A percentile compares a stretch with the other conserved stretches of the same genome.
Conservation (phyloP, 2,113 vertebrate genomes). For the Hiodon alosoides region DNA sequence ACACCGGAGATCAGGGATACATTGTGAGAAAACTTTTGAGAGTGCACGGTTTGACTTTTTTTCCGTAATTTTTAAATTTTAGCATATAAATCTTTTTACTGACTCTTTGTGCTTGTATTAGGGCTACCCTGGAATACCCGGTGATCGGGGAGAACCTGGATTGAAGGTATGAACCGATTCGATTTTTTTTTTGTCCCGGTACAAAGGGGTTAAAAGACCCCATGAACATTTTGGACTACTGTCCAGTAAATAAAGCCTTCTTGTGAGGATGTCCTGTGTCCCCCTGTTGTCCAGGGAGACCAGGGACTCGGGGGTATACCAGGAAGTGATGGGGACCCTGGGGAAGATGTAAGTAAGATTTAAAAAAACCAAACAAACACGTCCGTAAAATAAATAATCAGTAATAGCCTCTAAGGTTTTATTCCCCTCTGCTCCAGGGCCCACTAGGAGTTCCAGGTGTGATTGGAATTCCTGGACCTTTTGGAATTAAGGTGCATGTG, state of each 20-base stretch:
- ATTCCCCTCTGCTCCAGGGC: conserved; percentile 35
- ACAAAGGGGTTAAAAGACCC: neutral
- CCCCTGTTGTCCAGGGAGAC: conserved; percentile 38
- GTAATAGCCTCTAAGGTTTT: neutral
- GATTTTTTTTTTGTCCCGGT: neutral
- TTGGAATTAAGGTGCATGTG: conserved; percentile 53
- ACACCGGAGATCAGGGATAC: conserved; percentile 61
- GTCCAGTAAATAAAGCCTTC: neutral
- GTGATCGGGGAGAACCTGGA: conserved; percentile 40
- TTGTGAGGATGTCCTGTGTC: neutral
- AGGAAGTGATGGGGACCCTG: conserved; percentile 55
- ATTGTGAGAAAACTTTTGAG: conserved; percentile 38
- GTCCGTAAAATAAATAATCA: neutral
- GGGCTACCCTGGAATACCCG: conserved; percentile 54
- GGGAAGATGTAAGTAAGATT: conserved; percentile 45
- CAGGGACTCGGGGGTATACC: conserved; percentile 40
- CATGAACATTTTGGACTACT: neutral
- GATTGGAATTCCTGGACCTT: conserved; percentile 42
- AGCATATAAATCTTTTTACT: neutral
- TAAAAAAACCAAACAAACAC: neutral
- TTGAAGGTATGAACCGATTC: conserved; percentile 39
- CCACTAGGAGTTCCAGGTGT: conserved; percentile 46
- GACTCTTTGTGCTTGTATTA: conserved; percentile 32
- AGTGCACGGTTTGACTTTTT: neutral
- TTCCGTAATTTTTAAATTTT: neutral